Evolutionary conservation across 1,140 invertebrate species (phyloP).

Genomic region (Psilanteris sp.): DNA sequence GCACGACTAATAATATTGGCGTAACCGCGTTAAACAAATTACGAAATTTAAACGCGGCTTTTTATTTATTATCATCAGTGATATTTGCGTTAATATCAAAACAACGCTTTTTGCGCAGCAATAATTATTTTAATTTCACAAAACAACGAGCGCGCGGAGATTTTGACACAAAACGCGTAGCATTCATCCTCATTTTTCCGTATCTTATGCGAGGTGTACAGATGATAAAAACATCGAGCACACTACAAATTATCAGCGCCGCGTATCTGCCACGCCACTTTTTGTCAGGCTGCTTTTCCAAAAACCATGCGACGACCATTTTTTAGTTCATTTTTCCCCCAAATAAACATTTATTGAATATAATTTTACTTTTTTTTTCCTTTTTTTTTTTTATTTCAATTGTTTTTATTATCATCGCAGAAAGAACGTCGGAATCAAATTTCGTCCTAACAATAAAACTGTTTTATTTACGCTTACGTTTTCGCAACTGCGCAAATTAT

Average conservation of each 20-base stretch:
- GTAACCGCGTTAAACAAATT: too few species aligned
- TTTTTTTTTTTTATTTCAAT: constrained; percentile 10
- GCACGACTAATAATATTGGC: too few species aligned
- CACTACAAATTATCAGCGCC: constrained; percentile 20
- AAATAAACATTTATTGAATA: constrained; percentile 22
- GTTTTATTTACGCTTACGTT: constrained; percentile 28
- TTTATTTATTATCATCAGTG: too few species aligned
- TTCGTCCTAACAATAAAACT: constrained; percentile 14
- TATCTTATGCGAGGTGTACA: constrained; percentile 36
- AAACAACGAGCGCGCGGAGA: not conserved
- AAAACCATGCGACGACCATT: constrained; percentile 14
- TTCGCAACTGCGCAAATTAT: constrained; percentile 13
- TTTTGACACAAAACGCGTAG: constrained; percentile 3
- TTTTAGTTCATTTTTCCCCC: not conserved
- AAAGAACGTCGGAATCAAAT: constrained; percentile 17
- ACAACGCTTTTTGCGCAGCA: not conserved
- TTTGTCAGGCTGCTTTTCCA: constrained; percentile 15
- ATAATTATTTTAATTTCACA: constrained; percentile 3
- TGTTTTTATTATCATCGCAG: constrained; percentile 21
- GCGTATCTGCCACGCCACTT: constrained; percentile 5
- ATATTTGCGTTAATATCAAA: too few species aligned
- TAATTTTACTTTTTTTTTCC: too few species aligned
- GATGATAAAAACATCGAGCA: constrained; percentile 38
- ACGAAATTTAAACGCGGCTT: too few species aligned
- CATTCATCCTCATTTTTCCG: constrained; percentile 17